Base-by-base conservation (phyloP, 1,140 invertebrate genomes). In the Forficula auricularia region DNA sequence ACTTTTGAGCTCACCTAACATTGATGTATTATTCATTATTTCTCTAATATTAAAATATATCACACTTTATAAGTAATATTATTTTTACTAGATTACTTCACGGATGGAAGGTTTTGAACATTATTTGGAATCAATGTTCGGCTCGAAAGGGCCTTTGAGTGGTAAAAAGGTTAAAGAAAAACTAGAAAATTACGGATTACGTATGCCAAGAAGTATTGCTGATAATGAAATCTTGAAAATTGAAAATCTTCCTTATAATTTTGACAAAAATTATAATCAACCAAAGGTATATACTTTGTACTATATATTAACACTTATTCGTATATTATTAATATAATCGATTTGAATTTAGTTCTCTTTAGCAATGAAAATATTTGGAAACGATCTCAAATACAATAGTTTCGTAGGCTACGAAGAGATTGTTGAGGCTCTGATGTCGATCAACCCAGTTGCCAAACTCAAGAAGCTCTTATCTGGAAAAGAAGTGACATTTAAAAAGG, bases 101-200 rank as follows among this genome's bases (percentile, higher is more conserved):
- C 68, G 87, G 27, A 65, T 77, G 7, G 82, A 92, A 61, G 88
- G 86, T 19, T 73, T 92, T 39, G 88, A 95, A 57, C 70, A 73
- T 47, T 77, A 87, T 53, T 68, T 85, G 14, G 84, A 89, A 58
- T 71, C 70, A 20, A 63, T 85, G 19, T 88, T 94, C 53, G 82
- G 80, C 0, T 72, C 76, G 0, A 70, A 76, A 45, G 80, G 81
- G 3, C 69, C 73, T 1, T 67, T 82, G 2, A 79, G 68, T 47
- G 68, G 71, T 18, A 66, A 74, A 35, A 68, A 72, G 51, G 54
- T 77, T 10, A 65, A 67, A 12, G 64, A 73, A 45, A 71, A 72
- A 50, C 57, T 79, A 0, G 59, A 50, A 3, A 44, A 57, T 14
- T 62, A 68, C 18, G 39, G 74, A 0, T 61, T 70, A n/a, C 62